Percentiles rank a stretch among this genome's conserved stretches.
Conservation (phyloP, 1,140 invertebrate genomes). For the Drosophila hydei region DNA sequence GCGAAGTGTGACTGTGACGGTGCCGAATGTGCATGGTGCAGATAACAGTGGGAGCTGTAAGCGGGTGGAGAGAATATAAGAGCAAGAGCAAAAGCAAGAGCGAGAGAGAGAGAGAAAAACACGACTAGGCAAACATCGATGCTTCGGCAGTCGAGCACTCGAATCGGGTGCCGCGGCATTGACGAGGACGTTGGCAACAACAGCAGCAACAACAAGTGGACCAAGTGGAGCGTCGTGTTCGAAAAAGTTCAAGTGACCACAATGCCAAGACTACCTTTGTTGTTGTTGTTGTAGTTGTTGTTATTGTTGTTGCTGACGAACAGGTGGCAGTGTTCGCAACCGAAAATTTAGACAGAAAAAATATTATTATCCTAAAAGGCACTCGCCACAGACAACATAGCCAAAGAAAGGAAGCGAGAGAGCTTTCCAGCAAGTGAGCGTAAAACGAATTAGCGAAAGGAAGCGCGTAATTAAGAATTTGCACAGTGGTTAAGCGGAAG, state of each 20-base stretch:
- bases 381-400: constrained; percentile 11
- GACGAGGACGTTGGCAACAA: constrained; percentile 56
- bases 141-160: constrained; percentile 42
- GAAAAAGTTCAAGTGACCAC: constrained; percentile 49
- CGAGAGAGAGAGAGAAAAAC: constrained; percentile 17
- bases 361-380: constrained; percentile 51
- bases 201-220: constrained; percentile 46
- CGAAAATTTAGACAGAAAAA: constrained; percentile 52
- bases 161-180: constrained; percentile 57
- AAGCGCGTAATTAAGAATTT: constrained; percentile 8
- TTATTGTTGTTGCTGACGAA: constrained; percentile 22
- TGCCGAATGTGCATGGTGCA: constrained; percentile 64
- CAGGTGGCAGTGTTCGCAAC: constrained; percentile 44
- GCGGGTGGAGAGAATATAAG: background rate
- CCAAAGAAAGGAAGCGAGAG: background rate
- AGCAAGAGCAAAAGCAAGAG: background rate
- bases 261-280: background rate
- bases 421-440: background rate
- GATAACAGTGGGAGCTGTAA: constrained; percentile 48
- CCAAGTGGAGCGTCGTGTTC: constrained; percentile 31
- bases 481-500: constrained; percentile 6
- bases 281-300: constrained; percentile 10
- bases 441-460: background rate
- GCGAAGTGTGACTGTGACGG: constrained; percentile 69
- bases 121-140: constrained; percentile 28